Evolutionary conservation across 1,140 invertebrate species (phyloP), one percentile per base, ranked within the genome.

Genomic region (Heliconius eleuchia): DNA sequence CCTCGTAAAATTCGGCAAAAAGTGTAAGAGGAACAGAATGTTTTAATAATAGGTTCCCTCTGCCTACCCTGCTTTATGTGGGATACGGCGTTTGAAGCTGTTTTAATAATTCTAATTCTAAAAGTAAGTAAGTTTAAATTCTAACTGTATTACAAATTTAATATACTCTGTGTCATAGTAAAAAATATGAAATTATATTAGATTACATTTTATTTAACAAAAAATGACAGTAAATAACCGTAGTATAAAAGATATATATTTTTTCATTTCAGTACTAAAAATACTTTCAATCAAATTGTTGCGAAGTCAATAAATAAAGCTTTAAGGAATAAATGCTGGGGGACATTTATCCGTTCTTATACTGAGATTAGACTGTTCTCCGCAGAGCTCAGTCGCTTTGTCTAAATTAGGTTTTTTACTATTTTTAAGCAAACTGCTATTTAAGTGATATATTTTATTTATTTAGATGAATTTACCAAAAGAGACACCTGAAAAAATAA

Each of bases 261-360:
- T 30, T 13, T 30, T 66, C 9, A 18, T 27, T 27, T 27, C 4
- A 30, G 23, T 66, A 30, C 27, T 5, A 66, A 66, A 66, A 66
- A 30, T 66, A 75, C 37, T 75, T 71, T 71, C 66, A 76, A 52
- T 76, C 75, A 76, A 71, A 76, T 71, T 66, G 37, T 72, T 72
- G 37, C 75, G 11, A 23, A 75, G 42, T 71, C 60, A 23, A 76
- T 71, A 76, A 76, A 76, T 76, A 71, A 42, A 3, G 66, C 57
- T 76, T 76, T 76, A 76, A 66, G 39, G 39, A 76, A 76, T 70
- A 13, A 76, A 57, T 76, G 23, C 37, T 57, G 34, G 37, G 23
- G 39, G 19, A 37, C 39, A 76, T 66, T 76, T 66, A 52, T 76
- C 60, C 50, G 8, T 76, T 70, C 73, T 74, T 76, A 76, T 70